These are phyloP conservation scores for Apis dorsata DNA, from an alignment of 1,140 invertebrate species.

Conservation along the genomic window DNA sequence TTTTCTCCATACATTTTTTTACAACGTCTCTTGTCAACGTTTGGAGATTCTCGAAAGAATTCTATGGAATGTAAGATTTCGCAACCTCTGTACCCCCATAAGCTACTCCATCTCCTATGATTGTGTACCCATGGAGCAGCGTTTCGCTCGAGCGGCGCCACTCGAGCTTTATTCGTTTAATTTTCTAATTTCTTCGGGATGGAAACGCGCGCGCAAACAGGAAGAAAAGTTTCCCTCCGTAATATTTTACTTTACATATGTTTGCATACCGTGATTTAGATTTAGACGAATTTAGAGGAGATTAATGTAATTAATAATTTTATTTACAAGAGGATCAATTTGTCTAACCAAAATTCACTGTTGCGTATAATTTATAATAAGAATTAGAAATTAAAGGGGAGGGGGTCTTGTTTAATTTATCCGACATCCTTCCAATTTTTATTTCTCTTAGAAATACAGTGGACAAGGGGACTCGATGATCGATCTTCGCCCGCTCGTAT, in stretches of 20 bases:
- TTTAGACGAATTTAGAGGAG: no score
- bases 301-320: no score
- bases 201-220: neutral
- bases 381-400: no score
- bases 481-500: constrained; percentile 40
- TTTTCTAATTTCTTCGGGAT: constrained; percentile 47
- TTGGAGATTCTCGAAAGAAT: neutral
- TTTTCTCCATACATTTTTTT: no score
- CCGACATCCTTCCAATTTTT: neutral
- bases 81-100: neutral
- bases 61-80: constrained; percentile 10
- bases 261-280: neutral
- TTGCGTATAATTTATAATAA: no score
- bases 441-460: constrained; percentile 36
- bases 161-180: constrained; percentile 31
- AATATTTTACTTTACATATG: no score
- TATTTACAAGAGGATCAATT: no score
- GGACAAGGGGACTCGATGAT: constrained; percentile 40
- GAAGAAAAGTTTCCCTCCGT: neutral
- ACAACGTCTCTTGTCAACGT: no score
- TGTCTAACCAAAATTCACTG: no score
- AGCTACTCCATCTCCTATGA: no score
- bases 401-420: no score
- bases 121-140: neutral
- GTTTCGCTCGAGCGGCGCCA: neutral